Conservation (phyloP, 2,797 vertebrate genomes). For the Pangasius krempfi region DNA sequence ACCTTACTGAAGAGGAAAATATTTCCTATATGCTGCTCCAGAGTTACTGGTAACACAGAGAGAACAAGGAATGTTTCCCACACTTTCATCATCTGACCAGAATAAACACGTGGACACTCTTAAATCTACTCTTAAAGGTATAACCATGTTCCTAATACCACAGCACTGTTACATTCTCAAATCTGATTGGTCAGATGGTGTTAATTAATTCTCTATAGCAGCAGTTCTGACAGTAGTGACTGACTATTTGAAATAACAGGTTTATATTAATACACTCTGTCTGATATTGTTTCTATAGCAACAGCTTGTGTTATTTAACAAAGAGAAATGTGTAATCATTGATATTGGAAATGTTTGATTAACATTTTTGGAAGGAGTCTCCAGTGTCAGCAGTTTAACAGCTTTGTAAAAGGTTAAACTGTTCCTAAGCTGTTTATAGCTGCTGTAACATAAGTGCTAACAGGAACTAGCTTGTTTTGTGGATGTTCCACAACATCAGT, state of each 20-base stretch:
- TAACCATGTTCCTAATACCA: neutral
- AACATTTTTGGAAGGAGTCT: neutral
- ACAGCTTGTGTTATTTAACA: neutral
- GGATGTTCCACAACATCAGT: neutral
- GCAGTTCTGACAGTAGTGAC: neutral
- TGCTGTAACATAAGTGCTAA: neutral
- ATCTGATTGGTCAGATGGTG: neutral
- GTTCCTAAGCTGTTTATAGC: neutral
- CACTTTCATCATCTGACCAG: neutral
- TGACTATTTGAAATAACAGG: neutral
- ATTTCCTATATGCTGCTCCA: constrained; percentile 94
- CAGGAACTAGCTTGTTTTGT: neutral
- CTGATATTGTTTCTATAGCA: neutral
- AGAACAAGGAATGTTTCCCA: neutral
- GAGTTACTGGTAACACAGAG: constrained; percentile 75
- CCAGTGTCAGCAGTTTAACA: neutral
- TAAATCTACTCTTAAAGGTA: neutral
- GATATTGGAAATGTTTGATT: neutral
- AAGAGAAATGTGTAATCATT: neutral
- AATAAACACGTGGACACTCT: too few species aligned
- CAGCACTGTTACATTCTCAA: neutral
- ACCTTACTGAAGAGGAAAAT: constrained; percentile 97
- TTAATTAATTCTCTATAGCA: neutral
- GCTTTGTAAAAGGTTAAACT: neutral
- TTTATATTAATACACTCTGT: neutral